Percentiles rank a stretch among this genome's conserved stretches.
Evolutionary conservation across 2,113 vertebrate genomes (phyloP).

Genomic region (Craseonycteris thonglongyai): DNA sequence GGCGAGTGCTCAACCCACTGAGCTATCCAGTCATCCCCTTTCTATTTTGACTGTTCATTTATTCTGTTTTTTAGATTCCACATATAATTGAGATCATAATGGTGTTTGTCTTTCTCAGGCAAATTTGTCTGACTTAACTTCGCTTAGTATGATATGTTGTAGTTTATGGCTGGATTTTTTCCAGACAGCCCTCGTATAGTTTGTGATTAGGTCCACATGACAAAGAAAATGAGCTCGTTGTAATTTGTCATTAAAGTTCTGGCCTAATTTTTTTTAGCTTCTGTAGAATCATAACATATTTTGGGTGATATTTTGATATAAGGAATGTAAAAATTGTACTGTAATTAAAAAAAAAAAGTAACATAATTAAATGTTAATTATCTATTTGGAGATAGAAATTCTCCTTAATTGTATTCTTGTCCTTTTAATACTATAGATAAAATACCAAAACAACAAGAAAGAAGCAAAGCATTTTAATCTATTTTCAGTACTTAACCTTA

Average conservation of each 20-base stretch:
- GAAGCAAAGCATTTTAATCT: neutral
- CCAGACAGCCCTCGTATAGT: too few relatives aligned
- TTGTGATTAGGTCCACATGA: neutral
- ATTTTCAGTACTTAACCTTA: neutral
- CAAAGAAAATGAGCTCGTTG: constrained; percentile 13
- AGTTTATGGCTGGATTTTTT: too few relatives aligned
- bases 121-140: too few relatives aligned
- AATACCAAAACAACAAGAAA: neutral
- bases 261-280: constrained; percentile 19
- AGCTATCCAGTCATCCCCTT: too few relatives aligned
- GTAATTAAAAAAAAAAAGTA: neutral
- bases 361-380: neutral
- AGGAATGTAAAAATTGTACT: neutral
- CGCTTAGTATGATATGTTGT: too few relatives aligned
- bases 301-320: constrained; percentile 10
- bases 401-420: neutral
- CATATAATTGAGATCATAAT: too few relatives aligned
- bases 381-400: neutral
- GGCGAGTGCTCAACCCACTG: too few relatives aligned
- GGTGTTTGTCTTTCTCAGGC: too few relatives aligned
- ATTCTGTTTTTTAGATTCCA: too few relatives aligned
- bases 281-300: neutral
- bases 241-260: constrained; percentile 30
- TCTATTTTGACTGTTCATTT: too few relatives aligned
- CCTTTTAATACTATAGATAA: constrained; percentile 16